phyloP scores from a whole-genome alignment of 2,113 vertebrate species.

The human (Homo sapiens) region GRCh38 chr5:144414001-144414500 shows the following conservation, averaged over 20 bases:
- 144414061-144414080: not conserved
- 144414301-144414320: conserved; percentile 47
- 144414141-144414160: conserved; percentile 42
- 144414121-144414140: conserved; percentile 29
- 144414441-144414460: not conserved
- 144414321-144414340: conserved; percentile 65
- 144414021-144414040: not conserved
- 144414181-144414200: conserved; percentile 36
- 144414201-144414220: conserved; percentile 45
- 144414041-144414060: not conserved
- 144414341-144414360: conserved; percentile 56
- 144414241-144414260: not conserved
- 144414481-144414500: not conserved
- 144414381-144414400: conserved; percentile 36
- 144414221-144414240: conserved; percentile 46
- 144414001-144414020: not conserved
- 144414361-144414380: not conserved
- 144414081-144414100: not conserved
- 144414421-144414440: not conserved
- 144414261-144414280: conserved; percentile 46
- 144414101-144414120: not conserved
- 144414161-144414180: not conserved
- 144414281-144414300: conserved; percentile 65
- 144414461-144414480: not conserved
- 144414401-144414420: conserved; percentile 57